Base-by-base conservation (phyloP, 2,797 vertebrate genomes). In the Gila robusta region DNA sequence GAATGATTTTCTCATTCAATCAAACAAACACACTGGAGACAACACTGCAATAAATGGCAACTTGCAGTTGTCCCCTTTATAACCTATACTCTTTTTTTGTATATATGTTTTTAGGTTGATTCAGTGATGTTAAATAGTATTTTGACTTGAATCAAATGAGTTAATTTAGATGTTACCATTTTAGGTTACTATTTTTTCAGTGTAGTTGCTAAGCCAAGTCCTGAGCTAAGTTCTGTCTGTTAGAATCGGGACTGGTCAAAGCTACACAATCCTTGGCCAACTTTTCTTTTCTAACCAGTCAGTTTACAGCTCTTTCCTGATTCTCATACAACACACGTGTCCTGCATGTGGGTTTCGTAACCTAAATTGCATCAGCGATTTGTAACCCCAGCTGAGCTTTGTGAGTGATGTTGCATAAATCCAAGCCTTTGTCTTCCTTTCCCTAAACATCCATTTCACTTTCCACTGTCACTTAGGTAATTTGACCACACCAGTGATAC, bases 321-420 rank as follows among this genome's bases (percentile, higher is more conserved):
- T 77, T 54, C 28, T 77, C 81, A 79, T 1, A 16, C 79, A 78
- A 76, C 28, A 69, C 62, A 23, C n/a, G 10, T 89, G 59, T 17
- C 59, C 26, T 5, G 14, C 52, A 79, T 32, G 32, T 80, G 44
- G 54, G 35, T 88, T 79, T 76, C n/a, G 11, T 39, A 56, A 23
- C 52, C n/a, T 23, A 21, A 28, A 21, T 19, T 41, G 10, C 44
- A 49, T 49, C 76, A 67, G 5, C 8, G 56, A 37, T 32, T 67
- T 54, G 23, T 35, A 72, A 69, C 56, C 66, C 56, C 39, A 78
- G 49, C 67, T 84, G 6, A 47, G 7, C 47, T 73, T 67, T 79
- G 9, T 64, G 12, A 85, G 47, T 44, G 3, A 10, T 67, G 56
- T 10, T 66, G 5, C 21, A 62, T 66, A 82, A 32, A 79, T 74